phyloP scores from a whole-genome alignment of 1,140 invertebrate species.

The Leptinotarsa defecta region DNA sequence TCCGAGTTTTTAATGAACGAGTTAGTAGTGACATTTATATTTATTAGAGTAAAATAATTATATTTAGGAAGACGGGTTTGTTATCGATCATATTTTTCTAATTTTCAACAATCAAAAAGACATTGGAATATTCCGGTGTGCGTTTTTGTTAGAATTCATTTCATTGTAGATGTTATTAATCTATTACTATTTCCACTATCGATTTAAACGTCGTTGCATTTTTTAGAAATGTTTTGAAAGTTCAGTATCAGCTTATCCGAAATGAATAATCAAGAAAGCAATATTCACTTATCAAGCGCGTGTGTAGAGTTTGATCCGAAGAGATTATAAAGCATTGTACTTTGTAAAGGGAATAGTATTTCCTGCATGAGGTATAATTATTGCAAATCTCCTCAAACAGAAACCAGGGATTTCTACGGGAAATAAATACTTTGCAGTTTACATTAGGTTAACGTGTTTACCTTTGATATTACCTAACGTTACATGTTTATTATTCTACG shows the following conservation, averaged over 20 bases:
- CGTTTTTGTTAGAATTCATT: too few species aligned
- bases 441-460: constrained; percentile 15
- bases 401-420: background rate
- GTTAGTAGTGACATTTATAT: too few species aligned
- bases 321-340: background rate
- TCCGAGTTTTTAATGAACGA: too few species aligned
- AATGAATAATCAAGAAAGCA: background rate
- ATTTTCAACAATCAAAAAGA: too few species aligned
- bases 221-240: too few species aligned
- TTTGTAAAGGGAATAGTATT: constrained; percentile 3
- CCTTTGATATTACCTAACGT: constrained; percentile 10
- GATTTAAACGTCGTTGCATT: too few species aligned
- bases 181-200: too few species aligned
- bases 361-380: constrained; percentile 3
- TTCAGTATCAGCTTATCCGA: background rate
- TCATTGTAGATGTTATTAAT: too few species aligned
- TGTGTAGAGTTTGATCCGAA: background rate
- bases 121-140: too few species aligned
- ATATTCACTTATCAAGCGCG: background rate
- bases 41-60: too few species aligned
- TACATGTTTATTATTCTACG: constrained; percentile 16
- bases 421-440: constrained; percentile 14
- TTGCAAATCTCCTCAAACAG: constrained; percentile 4
- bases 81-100: too few species aligned
- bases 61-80: too few species aligned